Base-by-base conservation (phyloP, 2,888 invertebrate species). In the Zygaena filipendulae region DNA sequence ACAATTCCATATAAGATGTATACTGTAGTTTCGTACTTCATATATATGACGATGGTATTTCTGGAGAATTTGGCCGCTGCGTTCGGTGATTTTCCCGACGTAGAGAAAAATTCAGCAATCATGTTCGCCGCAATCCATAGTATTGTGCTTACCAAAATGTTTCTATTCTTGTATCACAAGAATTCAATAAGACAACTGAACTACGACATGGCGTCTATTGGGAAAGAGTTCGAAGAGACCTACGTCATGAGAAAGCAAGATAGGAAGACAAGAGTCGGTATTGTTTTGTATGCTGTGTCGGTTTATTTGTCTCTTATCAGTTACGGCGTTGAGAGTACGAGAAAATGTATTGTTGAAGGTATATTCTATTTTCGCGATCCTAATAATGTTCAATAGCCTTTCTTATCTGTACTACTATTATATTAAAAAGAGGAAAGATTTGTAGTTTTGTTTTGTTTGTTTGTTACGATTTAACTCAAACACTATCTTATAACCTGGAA, bases 51-150 rank as follows among this genome's bases (percentile, higher is more conserved):
- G 9, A 72, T 72, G 74, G 59, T 68, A 45, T 54, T 68, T 22
- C 59, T 74, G 3, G 74, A 75, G 41, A 72, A 71, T 38, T 32
- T 71, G 8, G 72, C 74, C 1, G 70, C 68, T n/a, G 35, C 62
- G 19, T 56, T 61, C 35, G 71, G 69, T 3, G 47, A 49, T 25
- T 74, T 72, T 33, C 72, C 71, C 13, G 54, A 61, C 39, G 63
- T 70, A 19, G 74, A 74, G 44, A 69, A 68, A 46, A 68, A 69
- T 31, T 72, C 71, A n/a, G 62, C 70, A 8, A 53, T 64, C 26
- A 77, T 72, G 70, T 74, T 74, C 36, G 49, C 67, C 4, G 70
- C 69, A 8, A 67, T 72, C 37, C 74, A 75, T 42, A 61, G 66
- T 35, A 72, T 72, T 29, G 68, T 77, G 12, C 51, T 72, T 3